phyloP scores from a whole-genome alignment of 2,888 invertebrate genomes.

The Heteropelma amictum region DNA sequence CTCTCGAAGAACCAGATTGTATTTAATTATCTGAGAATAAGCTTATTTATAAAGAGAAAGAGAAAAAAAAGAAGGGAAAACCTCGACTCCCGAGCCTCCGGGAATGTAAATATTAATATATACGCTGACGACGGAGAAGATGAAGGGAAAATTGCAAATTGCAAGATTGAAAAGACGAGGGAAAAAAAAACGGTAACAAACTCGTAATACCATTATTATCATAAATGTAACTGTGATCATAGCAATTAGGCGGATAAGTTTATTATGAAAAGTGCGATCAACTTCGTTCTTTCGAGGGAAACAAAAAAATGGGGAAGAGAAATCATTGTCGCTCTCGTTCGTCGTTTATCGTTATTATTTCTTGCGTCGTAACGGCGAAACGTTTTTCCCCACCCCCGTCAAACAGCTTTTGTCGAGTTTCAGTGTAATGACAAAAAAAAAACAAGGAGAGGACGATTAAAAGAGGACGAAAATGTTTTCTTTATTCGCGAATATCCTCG shows the following conservation, averaged over 20 bases:
- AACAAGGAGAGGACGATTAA: constrained; percentile 13
- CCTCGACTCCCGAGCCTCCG: constrained; percentile 26
- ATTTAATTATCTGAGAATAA: constrained; percentile 73
- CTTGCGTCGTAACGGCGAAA: constrained; percentile 57
- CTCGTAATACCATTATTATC: constrained; percentile 70
- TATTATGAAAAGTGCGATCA: constrained; percentile 58
- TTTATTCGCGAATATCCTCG: too few relatives aligned
- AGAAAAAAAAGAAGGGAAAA: not conserved
- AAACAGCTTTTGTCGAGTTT: constrained; percentile 33
- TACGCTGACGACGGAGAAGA: constrained; percentile 64
- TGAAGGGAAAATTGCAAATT: too few relatives aligned
- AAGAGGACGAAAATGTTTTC: constrained; percentile 40
- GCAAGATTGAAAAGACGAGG: constrained; percentile 56
- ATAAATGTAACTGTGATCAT: constrained; percentile 77
- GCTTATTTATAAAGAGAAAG: constrained; percentile 69
- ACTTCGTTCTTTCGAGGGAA: constrained; percentile 30
- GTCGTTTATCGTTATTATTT: constrained; percentile 38
- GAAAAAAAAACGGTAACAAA: constrained; percentile 68
- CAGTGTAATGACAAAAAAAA: constrained; percentile 20
- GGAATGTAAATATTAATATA: constrained; percentile 71
- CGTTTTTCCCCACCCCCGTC: constrained; percentile 24
- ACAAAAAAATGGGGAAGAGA: not conserved
- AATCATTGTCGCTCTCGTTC: constrained; percentile 46
- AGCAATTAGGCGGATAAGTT: constrained; percentile 74
- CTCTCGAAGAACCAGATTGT: constrained; percentile 73